These are phyloP conservation scores for Archocentrus centrarchus DNA, from an alignment of 2,113 vertebrate genomes.

Conservation along the genomic window DNA sequence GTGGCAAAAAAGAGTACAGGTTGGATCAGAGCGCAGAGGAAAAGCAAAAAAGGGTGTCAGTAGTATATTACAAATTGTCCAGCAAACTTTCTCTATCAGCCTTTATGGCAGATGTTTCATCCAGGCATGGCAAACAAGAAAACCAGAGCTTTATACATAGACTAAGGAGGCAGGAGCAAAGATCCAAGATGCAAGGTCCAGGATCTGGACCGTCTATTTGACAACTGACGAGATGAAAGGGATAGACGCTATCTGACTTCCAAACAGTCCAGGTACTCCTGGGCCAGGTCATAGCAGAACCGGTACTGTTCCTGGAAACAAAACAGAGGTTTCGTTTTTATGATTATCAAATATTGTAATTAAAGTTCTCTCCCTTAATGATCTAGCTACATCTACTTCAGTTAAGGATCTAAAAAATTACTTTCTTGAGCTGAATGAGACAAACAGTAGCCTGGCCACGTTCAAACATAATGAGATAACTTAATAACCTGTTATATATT, in stretches of 20 bases:
- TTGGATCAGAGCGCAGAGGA: conserved; percentile 39
- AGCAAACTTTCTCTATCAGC: conserved; percentile 35
- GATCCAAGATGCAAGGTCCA: conserved; percentile 18
- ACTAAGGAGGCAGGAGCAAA: conserved; percentile 36
- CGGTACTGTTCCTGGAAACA: conserved; percentile 82
- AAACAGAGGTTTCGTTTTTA: not conserved
- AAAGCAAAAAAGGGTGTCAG: conserved; percentile 41
- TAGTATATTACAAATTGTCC: conserved; percentile 60
- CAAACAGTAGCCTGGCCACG: not conserved
- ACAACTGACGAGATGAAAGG: not conserved
- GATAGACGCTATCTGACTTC: conserved; percentile 82
- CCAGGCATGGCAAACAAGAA: conserved; percentile 51
- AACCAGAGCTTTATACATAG: conserved; percentile 54
- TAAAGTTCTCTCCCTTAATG: not conserved
- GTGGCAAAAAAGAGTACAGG: conserved; percentile 49
- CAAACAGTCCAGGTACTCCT: conserved; percentile 83
- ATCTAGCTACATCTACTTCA: not conserved
- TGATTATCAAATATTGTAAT: not conserved
- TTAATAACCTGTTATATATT: not conserved
- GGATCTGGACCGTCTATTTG: conserved; percentile 23
- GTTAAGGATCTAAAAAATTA: not conserved
- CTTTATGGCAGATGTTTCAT: conserved; percentile 45
- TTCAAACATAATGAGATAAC: not conserved
- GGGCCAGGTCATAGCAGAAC: conserved; percentile 84
- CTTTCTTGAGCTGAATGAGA: not conserved